Percentiles rank a stretch among this genome's conserved stretches.
Conservation (phyloP, 2,888 invertebrate species). For the Athalia cordata region DNA sequence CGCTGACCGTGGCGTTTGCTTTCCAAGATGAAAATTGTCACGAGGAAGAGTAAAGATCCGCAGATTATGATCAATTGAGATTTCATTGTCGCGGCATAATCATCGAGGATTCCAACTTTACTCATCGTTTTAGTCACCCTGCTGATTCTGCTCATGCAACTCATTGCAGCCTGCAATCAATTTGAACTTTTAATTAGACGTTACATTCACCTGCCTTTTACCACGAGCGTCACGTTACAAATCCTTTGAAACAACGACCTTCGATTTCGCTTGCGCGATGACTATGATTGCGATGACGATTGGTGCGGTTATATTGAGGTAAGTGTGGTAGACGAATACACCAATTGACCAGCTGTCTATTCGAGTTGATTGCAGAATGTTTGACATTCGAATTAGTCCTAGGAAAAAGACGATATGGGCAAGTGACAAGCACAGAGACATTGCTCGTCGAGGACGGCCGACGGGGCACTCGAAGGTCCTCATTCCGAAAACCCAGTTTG, state of each 20-base stretch:
- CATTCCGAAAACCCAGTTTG: conserved; percentile 49
- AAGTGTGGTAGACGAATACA: background rate
- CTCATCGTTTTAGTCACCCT: background rate
- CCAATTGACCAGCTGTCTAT: too few relatives aligned
- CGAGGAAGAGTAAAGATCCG: background rate
- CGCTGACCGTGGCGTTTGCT: too few relatives aligned
- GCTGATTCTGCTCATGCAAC: background rate
- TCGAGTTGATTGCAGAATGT: conserved; percentile 3
- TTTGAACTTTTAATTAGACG: background rate
- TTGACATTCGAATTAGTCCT: background rate
- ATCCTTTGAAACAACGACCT: too few relatives aligned
- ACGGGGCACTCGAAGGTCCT: conserved; percentile 47
- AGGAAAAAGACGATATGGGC: background rate
- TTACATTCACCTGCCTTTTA: too few relatives aligned
- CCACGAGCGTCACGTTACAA: too few relatives aligned
- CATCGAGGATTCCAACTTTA: background rate
- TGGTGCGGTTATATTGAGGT: conserved; percentile 28
- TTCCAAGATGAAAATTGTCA: background rate
- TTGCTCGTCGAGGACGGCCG: background rate
- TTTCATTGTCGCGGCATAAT: background rate
- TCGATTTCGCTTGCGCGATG: conserved; percentile 51
- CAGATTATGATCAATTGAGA: background rate
- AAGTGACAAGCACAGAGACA: conserved; percentile 3
- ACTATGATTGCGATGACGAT: conserved; percentile 49
- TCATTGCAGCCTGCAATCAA: background rate